Evolutionary conservation across 2,113 vertebrate genomes (phyloP).

Genomic region (Saimiri boliviensis): DNA sequence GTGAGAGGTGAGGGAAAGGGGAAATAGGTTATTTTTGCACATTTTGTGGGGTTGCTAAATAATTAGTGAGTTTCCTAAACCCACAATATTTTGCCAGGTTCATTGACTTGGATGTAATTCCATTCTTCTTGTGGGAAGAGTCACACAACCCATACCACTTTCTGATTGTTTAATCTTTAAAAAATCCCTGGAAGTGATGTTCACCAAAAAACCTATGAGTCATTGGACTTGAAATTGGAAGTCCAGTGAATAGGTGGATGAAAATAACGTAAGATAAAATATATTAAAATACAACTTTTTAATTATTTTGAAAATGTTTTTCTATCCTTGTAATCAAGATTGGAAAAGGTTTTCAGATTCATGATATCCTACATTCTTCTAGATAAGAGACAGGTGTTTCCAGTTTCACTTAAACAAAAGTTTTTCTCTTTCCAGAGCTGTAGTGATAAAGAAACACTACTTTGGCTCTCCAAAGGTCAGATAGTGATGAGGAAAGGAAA

Average conservation of each 20-base stretch:
- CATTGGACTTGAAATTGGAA: neutral
- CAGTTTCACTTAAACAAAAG: neutral
- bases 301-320: conserved; percentile 7
- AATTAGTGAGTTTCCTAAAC: neutral
- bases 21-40: neutral
- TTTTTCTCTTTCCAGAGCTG: conserved; percentile 13
- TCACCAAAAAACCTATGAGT: neutral
- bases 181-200: neutral
- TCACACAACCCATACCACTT: neutral
- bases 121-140: neutral
- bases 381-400: neutral
- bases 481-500: neutral
- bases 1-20: neutral
- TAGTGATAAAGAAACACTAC: conserved; percentile 4
- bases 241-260: neutral
- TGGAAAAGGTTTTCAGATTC: neutral
- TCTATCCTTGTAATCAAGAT: neutral
- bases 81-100: neutral
- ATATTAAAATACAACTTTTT: neutral
- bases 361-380: conserved; percentile 28
- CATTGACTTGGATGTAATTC: neutral
- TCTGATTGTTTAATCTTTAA: conserved; percentile 18
- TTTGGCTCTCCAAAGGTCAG: neutral
- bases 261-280: conserved; percentile 1
- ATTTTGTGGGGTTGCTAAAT: neutral